phyloP scores from a whole-genome alignment of 2,113 vertebrate genomes.

The Shinisaurus crocodilurus region DNA sequence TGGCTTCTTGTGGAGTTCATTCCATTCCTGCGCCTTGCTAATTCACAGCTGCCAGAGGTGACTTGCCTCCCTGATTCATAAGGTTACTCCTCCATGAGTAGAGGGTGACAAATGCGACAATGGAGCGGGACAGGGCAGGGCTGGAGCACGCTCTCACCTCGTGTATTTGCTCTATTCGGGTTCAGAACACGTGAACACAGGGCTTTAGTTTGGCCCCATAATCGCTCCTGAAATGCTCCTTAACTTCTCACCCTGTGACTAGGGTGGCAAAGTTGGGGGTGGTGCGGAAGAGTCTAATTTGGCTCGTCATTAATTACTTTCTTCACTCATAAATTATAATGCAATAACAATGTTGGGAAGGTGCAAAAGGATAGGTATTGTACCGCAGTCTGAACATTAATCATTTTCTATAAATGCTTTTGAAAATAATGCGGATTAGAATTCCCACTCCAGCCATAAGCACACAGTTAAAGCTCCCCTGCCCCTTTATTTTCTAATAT shows the following conservation, averaged over 20 bases:
- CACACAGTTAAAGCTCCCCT: background rate
- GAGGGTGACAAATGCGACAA: too few species aligned
- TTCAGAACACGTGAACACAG: too few species aligned
- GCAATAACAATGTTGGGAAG: background rate
- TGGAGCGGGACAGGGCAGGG: too few species aligned
- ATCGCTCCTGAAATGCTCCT: too few species aligned
- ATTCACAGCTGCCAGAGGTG: constrained; percentile 46
- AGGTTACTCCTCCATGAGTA: constrained; percentile 51
- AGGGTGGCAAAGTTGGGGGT: background rate
- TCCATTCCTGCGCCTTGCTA: constrained; percentile 25
- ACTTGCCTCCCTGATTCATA: constrained; percentile 38
- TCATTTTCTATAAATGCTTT: background rate
- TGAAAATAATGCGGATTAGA: background rate
- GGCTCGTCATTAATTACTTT: background rate
- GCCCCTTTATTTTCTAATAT: background rate
- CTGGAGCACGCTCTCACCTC: too few species aligned
- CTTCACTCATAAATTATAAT: background rate
- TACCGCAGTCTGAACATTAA: background rate
- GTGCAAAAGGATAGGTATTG: background rate
- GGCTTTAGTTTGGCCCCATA: too few species aligned
- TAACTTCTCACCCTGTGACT: background rate
- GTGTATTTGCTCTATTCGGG: too few species aligned
- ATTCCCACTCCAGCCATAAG: background rate
- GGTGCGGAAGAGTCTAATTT: background rate
- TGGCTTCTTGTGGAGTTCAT: constrained; percentile 11